phyloP scores from a whole-genome alignment of 1,140 invertebrate genomes.

The Neodiprion virginianus region DNA sequence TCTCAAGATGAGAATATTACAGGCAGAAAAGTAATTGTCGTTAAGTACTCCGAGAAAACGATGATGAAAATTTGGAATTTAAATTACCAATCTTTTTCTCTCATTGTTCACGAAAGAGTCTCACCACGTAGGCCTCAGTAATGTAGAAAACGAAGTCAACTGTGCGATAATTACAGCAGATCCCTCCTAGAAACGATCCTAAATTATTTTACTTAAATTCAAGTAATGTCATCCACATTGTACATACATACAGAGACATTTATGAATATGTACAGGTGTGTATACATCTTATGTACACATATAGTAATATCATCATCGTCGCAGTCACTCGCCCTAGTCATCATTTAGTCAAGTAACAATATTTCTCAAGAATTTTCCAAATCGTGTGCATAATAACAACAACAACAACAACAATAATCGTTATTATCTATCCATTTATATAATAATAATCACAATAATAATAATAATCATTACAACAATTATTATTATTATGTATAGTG shows the following conservation, averaged over 20 bases:
- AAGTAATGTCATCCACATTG: conserved; percentile 46
- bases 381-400: too few species aligned
- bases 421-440: too few species aligned
- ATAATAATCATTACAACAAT: too few species aligned
- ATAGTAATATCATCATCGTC: conserved; percentile 29
- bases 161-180: conserved; percentile 40
- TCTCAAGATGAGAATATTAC: too few species aligned
- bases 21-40: background rate
- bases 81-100: too few species aligned
- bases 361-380: background rate
- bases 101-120: conserved; percentile 45
- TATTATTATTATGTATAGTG: too few species aligned
- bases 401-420: too few species aligned
- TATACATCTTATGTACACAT: conserved; percentile 47
- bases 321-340: conserved; percentile 12
- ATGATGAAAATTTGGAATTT: background rate
- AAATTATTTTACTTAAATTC: conserved; percentile 45
- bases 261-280: conserved; percentile 51
- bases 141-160: conserved; percentile 46
- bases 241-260: conserved; percentile 51
- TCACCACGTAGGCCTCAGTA: conserved; percentile 46
- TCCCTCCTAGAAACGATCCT: conserved; percentile 43
- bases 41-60: background rate
- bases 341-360: background rate
- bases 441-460: too few species aligned